These are phyloP conservation scores for Anaspis maculata DNA, from an alignment of 2,888 invertebrate species.

Conservation along the genomic window DNA sequence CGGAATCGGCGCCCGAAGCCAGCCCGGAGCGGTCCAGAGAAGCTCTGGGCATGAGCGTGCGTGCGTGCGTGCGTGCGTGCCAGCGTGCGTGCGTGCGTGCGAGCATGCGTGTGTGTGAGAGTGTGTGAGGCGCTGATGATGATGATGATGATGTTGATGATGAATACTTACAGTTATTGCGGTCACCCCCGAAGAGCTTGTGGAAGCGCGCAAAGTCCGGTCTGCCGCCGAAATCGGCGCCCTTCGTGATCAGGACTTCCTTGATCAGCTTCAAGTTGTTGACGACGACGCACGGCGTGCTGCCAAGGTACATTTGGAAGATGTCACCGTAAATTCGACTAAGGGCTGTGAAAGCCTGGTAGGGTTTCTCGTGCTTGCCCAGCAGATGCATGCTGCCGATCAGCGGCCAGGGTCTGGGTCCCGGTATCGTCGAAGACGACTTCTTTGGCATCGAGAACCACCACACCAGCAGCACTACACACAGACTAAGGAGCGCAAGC, in stretches of 20 bases:
- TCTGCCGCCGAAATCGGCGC: conserved; percentile 73
- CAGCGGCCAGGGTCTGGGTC: conserved; percentile 59
- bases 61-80: no score
- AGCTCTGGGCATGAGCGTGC: no score
- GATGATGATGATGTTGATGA: not conserved
- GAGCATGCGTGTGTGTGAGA: no score
- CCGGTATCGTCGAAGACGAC: conserved; percentile 46
- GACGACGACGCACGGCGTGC: conserved; percentile 63
- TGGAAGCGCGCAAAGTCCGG: conserved; percentile 76
- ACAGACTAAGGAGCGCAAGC: conserved; percentile 36
- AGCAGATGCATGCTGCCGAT: conserved; percentile 65
- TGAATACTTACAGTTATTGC: conserved; percentile 76
- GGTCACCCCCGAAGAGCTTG: conserved; percentile 73
- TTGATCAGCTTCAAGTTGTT: conserved; percentile 63
- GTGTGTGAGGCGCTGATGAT: not conserved
- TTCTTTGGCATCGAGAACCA: conserved; percentile 24
- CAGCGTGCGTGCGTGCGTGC: no score
- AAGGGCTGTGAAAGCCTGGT: conserved; percentile 63
- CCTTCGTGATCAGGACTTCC: conserved; percentile 71
- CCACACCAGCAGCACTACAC: conserved; percentile 36
- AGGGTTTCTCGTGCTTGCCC: conserved; percentile 56
- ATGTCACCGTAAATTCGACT: conserved; percentile 64
- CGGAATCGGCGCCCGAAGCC: no score
- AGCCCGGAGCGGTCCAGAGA: no score
- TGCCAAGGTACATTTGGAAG: conserved; percentile 60